A percentile compares a stretch with the other conserved stretches of the same genome.
These are phyloP conservation scores for Cephus sareptanus DNA, from an alignment of 2,888 invertebrate species.

Conservation along the genomic window DNA sequence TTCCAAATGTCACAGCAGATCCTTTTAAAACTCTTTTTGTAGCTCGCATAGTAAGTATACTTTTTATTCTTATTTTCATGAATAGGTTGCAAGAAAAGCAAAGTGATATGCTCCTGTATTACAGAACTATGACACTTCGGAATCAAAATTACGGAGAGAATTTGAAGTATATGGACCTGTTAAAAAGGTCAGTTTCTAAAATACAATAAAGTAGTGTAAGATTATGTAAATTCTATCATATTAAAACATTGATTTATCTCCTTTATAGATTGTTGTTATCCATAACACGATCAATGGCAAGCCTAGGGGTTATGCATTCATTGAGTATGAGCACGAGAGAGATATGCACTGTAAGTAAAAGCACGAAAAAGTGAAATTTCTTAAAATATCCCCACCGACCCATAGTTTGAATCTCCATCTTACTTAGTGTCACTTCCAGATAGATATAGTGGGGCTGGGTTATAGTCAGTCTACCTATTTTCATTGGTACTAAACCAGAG, in stretches of 20 bases:
- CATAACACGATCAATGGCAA: conserved; percentile 89
- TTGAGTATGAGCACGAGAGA: conserved; percentile 98
- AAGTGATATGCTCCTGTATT: conserved; percentile 54
- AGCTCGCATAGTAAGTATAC: conserved; percentile 88
- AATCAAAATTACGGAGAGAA: conserved; percentile 95
- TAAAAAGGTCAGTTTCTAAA: conserved; percentile 80
- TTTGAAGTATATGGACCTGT: conserved; percentile 98
- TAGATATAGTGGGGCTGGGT: conserved; percentile 55
- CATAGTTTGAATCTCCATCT: conserved; percentile 53
- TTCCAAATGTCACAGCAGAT: conserved; percentile 84
- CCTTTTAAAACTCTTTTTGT: conserved; percentile 98
- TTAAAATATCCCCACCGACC: conserved; percentile 24
- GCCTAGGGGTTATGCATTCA: conserved; percentile 98
- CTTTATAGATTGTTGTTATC: conserved; percentile 85
- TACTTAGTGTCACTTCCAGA: conserved; percentile 61
- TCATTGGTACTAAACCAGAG: conserved; percentile 50
- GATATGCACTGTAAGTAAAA: conserved; percentile 98
- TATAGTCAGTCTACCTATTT: conserved; percentile 50
- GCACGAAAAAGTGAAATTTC: conserved; percentile 21
- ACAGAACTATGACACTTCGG: conserved; percentile 98
- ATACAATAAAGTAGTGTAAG: not conserved
- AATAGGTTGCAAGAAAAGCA: conserved; percentile 6
- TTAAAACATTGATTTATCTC: conserved; percentile 28
- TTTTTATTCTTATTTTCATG: conserved; percentile 1
- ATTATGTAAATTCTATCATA: not conserved